phyloP scores from a whole-genome alignment of 2,113 vertebrate genomes.

The Esox niger region DNA sequence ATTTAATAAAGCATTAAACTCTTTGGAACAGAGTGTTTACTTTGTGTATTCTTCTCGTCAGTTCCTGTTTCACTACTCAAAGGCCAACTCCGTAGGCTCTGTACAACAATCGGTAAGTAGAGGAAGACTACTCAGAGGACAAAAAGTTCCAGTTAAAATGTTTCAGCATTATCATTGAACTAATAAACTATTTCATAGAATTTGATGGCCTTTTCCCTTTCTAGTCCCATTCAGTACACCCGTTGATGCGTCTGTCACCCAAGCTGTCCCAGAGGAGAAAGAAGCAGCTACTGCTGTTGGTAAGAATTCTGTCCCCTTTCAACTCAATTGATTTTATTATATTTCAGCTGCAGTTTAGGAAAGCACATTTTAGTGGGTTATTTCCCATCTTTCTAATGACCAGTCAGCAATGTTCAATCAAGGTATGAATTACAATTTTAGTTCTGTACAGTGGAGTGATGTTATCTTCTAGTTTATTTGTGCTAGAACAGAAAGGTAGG shows the following conservation, averaged over 20 bases:
- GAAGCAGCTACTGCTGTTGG: slow-evolving; percentile 63
- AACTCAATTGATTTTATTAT: no score
- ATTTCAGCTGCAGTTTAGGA: no score
- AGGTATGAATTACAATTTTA: no score
- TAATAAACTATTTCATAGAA: no score
- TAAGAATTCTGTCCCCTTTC: slow-evolving; percentile 26
- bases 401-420: no score
- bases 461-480: no score
- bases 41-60: slow-evolving; percentile 16
- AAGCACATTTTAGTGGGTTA: background rate
- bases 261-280: slow-evolving; percentile 71
- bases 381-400: no score
- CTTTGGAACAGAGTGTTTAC: background rate
- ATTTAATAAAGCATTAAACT: no score
- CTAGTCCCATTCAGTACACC: slow-evolving; percentile 72
- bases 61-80: slow-evolving; percentile 78
- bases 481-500: no score
- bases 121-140: background rate
- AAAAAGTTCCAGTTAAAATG: no score
- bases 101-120: slow-evolving; percentile 57
- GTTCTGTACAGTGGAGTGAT: no score
- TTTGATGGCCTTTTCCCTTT: background rate
- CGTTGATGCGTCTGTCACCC: slow-evolving; percentile 71
- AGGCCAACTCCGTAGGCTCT: slow-evolving; percentile 67
- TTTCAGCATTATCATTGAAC: no score